Evolutionary conservation across 2,113 vertebrate genomes (phyloP), one percentile per base, ranked within the genome.

Genomic region (Petroica traversi): DNA sequence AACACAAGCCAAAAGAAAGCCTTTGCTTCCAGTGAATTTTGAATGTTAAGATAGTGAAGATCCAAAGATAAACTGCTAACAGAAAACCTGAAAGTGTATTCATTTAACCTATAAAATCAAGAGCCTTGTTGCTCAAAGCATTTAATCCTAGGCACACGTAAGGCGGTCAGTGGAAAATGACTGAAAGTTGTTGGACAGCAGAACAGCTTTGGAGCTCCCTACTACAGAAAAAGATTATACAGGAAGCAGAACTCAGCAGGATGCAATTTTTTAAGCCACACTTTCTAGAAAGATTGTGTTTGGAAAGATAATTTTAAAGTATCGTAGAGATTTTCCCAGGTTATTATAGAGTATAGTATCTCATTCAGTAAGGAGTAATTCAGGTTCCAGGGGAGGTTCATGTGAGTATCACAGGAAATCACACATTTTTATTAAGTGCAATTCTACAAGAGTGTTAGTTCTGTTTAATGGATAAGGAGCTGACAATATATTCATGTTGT

Each of bases 381-480:
- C 69, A 82, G 26, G 52, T 92, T 89, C 71, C 52, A 92, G 28
- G 18, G 36, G 38, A 92, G 76, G n/a, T 22, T 67, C 51, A 57
- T 57, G n/a, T 46, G 51, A 80, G n/a, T 57, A 82, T 16, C 40
- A 77, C 51, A 91, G 57, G 69, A 89, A 87, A 91, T 91, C 48
- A 79, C n/a, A 54, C 48, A 61, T 31, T 93, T 81, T 63, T 81
- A 89, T 77, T 88, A 93, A 78, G 28, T 41, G 78, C 29, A 80
- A 76, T 72, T 88, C 81, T 88, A 79, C 25, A 82, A n/a, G 49
- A 57, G 45, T 43, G 31, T 84, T 95, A 75, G 57, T 61, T 93
- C 49, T 92, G 45, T 79, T 89, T 94, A 95, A 94, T 72, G 74
- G 54, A 68, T 88, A 89, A 92, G 52, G 14, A 88, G 49, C 31